Percentiles rank a stretch among this genome's conserved stretches.
These are phyloP conservation scores for Platysternon megacephalum DNA, from an alignment of 2,113 vertebrate species.

Conservation along the genomic window DNA sequence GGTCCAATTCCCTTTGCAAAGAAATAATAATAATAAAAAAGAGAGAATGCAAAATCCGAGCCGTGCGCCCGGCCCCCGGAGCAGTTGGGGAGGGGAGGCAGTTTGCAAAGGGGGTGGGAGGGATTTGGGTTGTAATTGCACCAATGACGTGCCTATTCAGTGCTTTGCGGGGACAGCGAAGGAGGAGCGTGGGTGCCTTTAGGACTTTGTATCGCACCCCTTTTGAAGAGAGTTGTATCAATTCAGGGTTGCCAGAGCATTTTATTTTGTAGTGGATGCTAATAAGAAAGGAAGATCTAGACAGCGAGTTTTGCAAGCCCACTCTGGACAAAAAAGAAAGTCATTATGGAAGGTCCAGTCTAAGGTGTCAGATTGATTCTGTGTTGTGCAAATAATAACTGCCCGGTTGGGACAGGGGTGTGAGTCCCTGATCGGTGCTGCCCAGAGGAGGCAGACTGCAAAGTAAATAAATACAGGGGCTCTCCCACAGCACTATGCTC, in stretches of 20 bases:
- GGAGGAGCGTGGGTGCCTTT: neutral
- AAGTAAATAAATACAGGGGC: slow-evolving; percentile 31
- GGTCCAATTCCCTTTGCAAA: neutral
- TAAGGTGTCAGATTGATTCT: neutral
- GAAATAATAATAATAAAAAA: neutral
- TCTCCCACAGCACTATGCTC: too few species aligned
- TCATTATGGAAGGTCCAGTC: neutral
- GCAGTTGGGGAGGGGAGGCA: neutral
- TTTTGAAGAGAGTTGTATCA: neutral
- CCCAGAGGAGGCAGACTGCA: neutral
- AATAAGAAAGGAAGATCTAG: neutral
- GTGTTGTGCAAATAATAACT: neutral
- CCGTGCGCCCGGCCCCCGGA: neutral
- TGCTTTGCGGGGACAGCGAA: neutral
- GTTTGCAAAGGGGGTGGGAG: neutral
- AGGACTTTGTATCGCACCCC: neutral
- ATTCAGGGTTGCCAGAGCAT: neutral
- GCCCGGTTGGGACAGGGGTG: neutral
- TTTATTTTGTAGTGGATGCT: neutral
- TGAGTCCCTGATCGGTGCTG: neutral
- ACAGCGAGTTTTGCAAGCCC: neutral
- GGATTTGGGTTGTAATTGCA: neutral
- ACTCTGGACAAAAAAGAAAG: neutral
- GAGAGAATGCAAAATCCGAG: neutral
- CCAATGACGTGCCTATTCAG: neutral